These are phyloP conservation scores for Triops cancriformis DNA, from an alignment of 1,140 invertebrate species.

Conservation along the genomic window DNA sequence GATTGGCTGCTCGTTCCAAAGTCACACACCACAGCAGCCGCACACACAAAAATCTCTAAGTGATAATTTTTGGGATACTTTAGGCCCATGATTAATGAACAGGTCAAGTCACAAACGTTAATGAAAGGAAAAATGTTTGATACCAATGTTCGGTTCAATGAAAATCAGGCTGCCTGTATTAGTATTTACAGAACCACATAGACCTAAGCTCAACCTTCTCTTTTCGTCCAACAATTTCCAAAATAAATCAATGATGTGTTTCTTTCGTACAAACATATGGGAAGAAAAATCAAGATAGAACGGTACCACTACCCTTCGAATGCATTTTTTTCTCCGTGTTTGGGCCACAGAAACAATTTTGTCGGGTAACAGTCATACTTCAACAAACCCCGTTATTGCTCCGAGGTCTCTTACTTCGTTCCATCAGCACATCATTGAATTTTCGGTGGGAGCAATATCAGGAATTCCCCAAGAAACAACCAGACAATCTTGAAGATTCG, in stretches of 20 bases:
- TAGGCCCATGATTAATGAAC: too few relatives aligned
- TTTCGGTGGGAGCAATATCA: background rate
- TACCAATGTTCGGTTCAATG: background rate
- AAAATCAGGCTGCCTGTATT: conserved; percentile 5
- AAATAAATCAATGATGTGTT: background rate
- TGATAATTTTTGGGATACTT: background rate
- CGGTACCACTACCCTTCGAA: background rate
- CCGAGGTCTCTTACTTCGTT: background rate
- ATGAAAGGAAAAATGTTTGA: background rate
- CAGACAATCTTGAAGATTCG: background rate
- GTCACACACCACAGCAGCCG: background rate
- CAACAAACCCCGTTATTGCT: background rate
- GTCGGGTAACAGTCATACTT: background rate
- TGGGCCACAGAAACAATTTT: conserved; percentile 1
- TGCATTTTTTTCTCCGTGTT: background rate
- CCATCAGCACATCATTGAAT: background rate
- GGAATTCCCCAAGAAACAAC: conserved; percentile 9
- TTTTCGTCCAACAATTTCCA: background rate
- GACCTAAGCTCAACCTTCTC: background rate
- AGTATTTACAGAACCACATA: background rate
- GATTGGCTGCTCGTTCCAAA: background rate
- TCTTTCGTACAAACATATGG: background rate
- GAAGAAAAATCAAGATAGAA: background rate
- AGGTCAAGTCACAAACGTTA: background rate
- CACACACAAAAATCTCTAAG: background rate